Evolutionary conservation across 2,797 vertebrate genomes (phyloP), one percentile per base, ranked within the genome.

Genomic region (Neosalanx taihuensis): DNA sequence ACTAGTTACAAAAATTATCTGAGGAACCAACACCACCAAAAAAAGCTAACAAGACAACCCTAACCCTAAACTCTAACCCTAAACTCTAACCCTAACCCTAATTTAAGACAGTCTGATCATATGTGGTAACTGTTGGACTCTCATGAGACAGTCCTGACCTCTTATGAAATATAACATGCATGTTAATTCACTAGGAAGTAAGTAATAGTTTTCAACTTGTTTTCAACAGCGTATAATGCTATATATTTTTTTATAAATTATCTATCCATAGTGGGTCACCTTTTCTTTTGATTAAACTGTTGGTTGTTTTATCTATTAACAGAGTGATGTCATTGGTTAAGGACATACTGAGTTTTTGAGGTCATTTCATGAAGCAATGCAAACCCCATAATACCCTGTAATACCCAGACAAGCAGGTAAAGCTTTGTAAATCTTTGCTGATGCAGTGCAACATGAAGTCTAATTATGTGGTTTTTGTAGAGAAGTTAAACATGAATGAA

Each of bases 371-470:
- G n/a, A 6, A 56, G 18, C 15, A 56, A 56, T 5, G 23, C 23
- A 60, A 60, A 37, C n/a, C 9, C 37, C n/a, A 37, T n/a, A 37
- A 5, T n/a, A n/a, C 73, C 59, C 57, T 17, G 35, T 10, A 57
- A 41, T 15, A 58, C 63, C 63, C 53, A 23, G 20, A 77, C 30
- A n/a, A 68, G 18, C 15, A 76, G 73, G 13, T 6, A 31, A 31
- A 31, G 12, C 46, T 20, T 57, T 58, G 53, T 41, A 26, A 13
- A 46, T 46, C 41, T 46, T 46, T 46, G 51, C 51, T 56, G 51
- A 56, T 49, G 31, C 20, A 53, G 23, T 20, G 51, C 13, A 57
- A 4, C 41, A 12, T 64, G 2, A 20, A 31, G 31, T 58, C 15
- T 2, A 67, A 75, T n/a, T 12, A 46, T 12, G 10, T 46, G 41